Evolutionary conservation across 2,797 vertebrate species (phyloP), one percentile per base, ranked within the genome.

Genomic region (Falco cherrug): DNA sequence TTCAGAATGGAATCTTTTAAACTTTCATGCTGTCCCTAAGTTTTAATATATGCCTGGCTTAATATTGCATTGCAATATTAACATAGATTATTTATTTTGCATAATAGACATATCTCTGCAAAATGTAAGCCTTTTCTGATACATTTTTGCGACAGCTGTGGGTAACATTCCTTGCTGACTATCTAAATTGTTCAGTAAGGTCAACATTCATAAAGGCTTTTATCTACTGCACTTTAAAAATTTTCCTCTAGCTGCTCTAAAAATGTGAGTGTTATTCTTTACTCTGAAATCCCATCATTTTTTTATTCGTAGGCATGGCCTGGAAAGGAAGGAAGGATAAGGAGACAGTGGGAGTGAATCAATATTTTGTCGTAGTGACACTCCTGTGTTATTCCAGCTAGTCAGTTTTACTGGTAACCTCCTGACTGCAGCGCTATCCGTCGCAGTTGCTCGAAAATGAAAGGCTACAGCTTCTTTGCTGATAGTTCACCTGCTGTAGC

Each of bases 281-380:
- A 80, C 53, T 83, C 81, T 77, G 74, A 77, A 78, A 57, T 80
- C 37, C 45, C 45, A 77, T 60, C 31, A 35, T 26, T 86, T 77
- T 56, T 28, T 77, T 73, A n/a, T 63, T 84, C 53, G 54, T 41
- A 60, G 56, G 63, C 54, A 79, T 11, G 26, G 47, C 54, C 53
- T 65, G 48, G 73, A 59, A 83, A 93, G 81, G 81, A 92, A 94
- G 60, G 78, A 91, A 90, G 56, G 64, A 33, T 84, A 87, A 87
- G 54, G 67, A 91, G 45, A 41, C n/a, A 41, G 79, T 37, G 85
- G 84, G 79, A 87, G 68, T 56, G 60, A 95, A 74, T 76, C n/a
- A 45, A 14, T 94, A 60, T 93, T 95, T 96, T 65, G 75, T 25
- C 53, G 31, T 1, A 9, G 18, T 37, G 80, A 79, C 43, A 29